These are phyloP conservation scores for Lepus oiostolus DNA, from an alignment of 2,797 vertebrate species.

Conservation along the genomic window DNA sequence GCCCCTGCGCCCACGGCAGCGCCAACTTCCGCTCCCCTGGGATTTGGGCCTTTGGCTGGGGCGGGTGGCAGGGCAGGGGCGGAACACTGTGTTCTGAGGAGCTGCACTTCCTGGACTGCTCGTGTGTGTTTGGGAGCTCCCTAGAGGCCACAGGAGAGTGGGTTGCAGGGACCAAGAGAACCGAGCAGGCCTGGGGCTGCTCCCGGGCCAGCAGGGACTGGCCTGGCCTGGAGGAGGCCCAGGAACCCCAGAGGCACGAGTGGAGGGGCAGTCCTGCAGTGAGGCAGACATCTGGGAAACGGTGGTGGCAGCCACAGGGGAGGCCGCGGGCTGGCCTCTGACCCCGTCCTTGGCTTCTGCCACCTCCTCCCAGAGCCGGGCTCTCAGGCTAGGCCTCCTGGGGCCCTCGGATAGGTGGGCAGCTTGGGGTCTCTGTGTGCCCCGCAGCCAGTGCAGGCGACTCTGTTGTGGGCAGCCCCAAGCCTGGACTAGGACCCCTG, in stretches of 20 bases:
- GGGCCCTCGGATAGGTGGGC: not conserved
- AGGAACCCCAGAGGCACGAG: not conserved
- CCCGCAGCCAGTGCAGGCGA: not conserved
- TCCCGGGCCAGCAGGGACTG: not conserved
- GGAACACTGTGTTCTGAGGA: constrained; percentile 68
- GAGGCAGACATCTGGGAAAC: not conserved
- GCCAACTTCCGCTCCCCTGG: constrained; percentile 72
- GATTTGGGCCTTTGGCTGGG: constrained; percentile 49
- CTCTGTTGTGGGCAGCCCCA: not conserved
- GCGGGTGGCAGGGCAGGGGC: constrained; percentile 56
- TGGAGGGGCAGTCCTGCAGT: too few species aligned
- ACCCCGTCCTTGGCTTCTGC: not conserved
- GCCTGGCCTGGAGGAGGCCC: not conserved
- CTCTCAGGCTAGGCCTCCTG: not conserved
- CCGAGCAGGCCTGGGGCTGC: not conserved
- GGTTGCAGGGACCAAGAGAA: not conserved
- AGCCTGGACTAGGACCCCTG: not conserved
- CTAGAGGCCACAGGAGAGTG: not conserved
- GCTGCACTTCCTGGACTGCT: constrained; percentile 66
- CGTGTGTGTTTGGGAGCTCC: constrained; percentile 60
- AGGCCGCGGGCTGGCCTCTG: not conserved
- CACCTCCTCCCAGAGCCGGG: not conserved
- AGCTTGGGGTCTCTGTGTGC: not conserved
- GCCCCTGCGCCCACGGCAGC: not conserved
- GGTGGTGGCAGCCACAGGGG: not conserved